Percentiles rank a stretch among this genome's conserved stretches.
Conservation (phyloP, 2,888 invertebrate genomes). For the Emmelina monodactyla region DNA sequence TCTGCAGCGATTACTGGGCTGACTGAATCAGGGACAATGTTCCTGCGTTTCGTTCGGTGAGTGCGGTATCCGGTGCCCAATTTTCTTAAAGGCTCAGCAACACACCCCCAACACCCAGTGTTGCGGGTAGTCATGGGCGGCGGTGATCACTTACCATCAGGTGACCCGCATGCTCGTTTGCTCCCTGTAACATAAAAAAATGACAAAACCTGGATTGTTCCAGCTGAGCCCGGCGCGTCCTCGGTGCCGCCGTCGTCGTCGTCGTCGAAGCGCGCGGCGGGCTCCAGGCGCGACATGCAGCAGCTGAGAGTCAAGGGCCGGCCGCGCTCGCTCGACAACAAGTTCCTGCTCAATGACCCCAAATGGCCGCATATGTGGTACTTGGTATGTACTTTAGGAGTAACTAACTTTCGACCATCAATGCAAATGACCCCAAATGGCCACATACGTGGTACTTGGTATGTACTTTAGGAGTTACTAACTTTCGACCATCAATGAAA, state of each 20-base stretch:
- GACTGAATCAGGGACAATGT: no score
- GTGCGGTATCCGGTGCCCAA: no score
- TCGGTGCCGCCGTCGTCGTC: constrained; percentile 33
- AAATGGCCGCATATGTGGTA: constrained; percentile 98
- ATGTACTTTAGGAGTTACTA: constrained; percentile 66
- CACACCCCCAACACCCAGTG: no score
- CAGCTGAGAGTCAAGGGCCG: constrained; percentile 79
- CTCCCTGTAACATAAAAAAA: no score
- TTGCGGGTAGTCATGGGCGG: no score
- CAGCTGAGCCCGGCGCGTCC: constrained; percentile 34
- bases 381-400: constrained; percentile 78
- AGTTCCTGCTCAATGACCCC: constrained; percentile 78
- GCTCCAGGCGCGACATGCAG: constrained; percentile 60
- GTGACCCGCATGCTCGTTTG: no score
- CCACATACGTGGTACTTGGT: constrained; percentile 97
- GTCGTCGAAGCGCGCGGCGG: constrained; percentile 41
- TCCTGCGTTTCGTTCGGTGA: no score
- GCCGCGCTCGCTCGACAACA: constrained; percentile 44
- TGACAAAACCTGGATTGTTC: constrained; percentile 2
- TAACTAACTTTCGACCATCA: no score
- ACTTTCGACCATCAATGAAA: no score
- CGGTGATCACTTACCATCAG: no score
- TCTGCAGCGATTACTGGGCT: no score
- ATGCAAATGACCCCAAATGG: constrained; percentile 91
- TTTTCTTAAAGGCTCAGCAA: no score